Conservation (phyloP, 2,113 vertebrate species). For the Proteles cristata region DNA sequence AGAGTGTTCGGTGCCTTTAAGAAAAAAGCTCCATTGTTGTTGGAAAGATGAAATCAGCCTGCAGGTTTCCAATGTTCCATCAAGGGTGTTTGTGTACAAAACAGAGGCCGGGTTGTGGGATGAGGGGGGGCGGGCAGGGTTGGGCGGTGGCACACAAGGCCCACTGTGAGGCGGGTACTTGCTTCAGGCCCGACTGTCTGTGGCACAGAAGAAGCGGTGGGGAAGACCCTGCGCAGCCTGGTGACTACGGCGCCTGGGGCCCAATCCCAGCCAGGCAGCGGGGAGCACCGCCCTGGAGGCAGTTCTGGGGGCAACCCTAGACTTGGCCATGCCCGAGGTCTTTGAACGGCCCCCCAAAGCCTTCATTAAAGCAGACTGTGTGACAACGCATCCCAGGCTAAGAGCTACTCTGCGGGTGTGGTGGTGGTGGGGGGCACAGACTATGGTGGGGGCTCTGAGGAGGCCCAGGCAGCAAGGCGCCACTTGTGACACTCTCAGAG, state of each 20-base stretch:
- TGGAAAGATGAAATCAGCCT: slow-evolving; percentile 47
- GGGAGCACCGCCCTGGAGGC: accelerated
- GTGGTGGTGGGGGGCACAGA: too few relatives aligned
- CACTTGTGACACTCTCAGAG: not conserved
- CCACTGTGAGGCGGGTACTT: not conserved
- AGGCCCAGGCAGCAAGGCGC: accelerated
- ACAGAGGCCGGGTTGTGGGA: not conserved
- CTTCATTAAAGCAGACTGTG: not conserved
- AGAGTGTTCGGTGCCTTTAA: slow-evolving; percentile 56
- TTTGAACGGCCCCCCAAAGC: not conserved
- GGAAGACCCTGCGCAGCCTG: not conserved
- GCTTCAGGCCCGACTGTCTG: not conserved
- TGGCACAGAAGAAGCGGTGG: not conserved
- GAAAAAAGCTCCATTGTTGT: slow-evolving; percentile 48
- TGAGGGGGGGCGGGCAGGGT: not conserved
- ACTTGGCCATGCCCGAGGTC: accelerated
- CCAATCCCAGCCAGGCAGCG: not conserved
- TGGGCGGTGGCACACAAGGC: not conserved
- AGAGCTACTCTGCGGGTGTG: too few relatives aligned
- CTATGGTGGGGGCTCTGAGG: not conserved
- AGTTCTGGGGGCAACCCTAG: accelerated
- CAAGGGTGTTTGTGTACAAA: slow-evolving; percentile 55
- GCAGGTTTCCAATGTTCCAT: not conserved
- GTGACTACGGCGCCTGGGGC: not conserved
- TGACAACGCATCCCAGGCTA: not conserved